These are phyloP conservation scores for Aptenodytes patagonicus DNA, from an alignment of 2,113 vertebrate genomes.

Conservation along the genomic window DNA sequence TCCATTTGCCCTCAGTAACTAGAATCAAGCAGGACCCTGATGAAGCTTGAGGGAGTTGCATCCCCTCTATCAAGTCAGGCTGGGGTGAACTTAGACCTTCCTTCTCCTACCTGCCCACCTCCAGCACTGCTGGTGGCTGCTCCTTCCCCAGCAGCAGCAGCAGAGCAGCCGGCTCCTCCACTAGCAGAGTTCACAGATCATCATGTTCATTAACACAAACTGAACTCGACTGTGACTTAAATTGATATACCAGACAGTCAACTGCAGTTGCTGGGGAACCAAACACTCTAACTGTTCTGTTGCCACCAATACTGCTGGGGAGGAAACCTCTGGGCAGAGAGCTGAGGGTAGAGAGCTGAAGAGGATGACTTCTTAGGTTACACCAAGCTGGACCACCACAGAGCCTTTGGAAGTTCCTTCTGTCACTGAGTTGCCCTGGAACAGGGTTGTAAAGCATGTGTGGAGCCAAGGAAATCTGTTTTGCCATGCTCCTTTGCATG, in stretches of 20 bases:
- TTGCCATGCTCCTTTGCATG: constrained; percentile 25
- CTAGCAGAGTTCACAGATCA: constrained; percentile 21
- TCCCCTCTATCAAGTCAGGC: neutral
- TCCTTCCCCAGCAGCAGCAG: neutral
- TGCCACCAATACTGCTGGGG: constrained; percentile 25
- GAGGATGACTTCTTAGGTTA: constrained; percentile 34
- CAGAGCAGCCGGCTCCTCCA: neutral
- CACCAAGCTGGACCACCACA: constrained; percentile 31
- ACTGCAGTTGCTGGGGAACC: constrained; percentile 54
- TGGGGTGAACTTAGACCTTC: neutral
- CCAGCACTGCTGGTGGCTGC: neutral
- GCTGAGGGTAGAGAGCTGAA: neutral
- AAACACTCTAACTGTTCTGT: constrained; percentile 36
- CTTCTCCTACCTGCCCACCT: neutral
- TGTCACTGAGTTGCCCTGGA: constrained; percentile 29
- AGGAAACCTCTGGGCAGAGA: constrained; percentile 20
- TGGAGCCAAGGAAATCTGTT: constrained; percentile 14
- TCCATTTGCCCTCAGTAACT: neutral
- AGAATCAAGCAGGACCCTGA: neutral
- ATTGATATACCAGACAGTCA: constrained; percentile 55
- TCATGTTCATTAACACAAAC: constrained; percentile 48
- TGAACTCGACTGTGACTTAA: neutral
- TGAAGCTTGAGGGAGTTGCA: neutral
- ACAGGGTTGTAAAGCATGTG: neutral
- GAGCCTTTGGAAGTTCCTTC: constrained; percentile 23